Conservation (phyloP, 2,797 vertebrate species). For the Sebastes taczanowskii region DNA sequence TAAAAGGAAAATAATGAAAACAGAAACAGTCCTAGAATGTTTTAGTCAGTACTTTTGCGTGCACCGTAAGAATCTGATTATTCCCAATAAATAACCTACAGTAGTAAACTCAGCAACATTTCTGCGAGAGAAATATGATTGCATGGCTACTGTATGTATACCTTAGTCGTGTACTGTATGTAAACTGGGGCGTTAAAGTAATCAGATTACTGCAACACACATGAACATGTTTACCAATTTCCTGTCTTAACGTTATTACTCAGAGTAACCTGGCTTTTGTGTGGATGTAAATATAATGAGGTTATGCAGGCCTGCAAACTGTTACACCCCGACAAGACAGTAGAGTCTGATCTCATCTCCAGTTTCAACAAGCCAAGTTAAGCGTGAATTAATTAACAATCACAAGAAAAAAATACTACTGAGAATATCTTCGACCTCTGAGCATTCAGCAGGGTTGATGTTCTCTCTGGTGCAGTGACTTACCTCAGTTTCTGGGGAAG, state of each 20-base stretch:
- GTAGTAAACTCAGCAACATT: not conserved
- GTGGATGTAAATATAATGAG: not conserved
- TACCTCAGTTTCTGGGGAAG: slow-evolving; percentile 68
- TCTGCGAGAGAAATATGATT: not conserved
- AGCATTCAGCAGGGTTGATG: not conserved
- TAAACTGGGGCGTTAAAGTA: not conserved
- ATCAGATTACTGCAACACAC: not conserved
- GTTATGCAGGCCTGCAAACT: not conserved
- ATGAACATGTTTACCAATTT: not conserved
- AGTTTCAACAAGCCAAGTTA: not conserved
- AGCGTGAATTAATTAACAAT: not conserved
- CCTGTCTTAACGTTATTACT: not conserved
- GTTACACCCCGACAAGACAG: not conserved
- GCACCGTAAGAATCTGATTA: not conserved
- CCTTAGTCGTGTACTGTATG: not conserved
- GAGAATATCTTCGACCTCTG: not conserved
- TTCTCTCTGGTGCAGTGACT: not conserved
- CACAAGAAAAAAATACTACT: not conserved
- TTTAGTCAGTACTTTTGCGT: not conserved
- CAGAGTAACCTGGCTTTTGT: not conserved
- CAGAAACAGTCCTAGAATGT: not conserved
- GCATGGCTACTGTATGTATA: not conserved
- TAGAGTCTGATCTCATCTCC: not conserved
- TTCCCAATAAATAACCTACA: not conserved
- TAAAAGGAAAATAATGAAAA: not conserved